These are phyloP conservation scores for Telenomus remus DNA, from an alignment of 1,140 invertebrate genomes.

Conservation along the genomic window DNA sequence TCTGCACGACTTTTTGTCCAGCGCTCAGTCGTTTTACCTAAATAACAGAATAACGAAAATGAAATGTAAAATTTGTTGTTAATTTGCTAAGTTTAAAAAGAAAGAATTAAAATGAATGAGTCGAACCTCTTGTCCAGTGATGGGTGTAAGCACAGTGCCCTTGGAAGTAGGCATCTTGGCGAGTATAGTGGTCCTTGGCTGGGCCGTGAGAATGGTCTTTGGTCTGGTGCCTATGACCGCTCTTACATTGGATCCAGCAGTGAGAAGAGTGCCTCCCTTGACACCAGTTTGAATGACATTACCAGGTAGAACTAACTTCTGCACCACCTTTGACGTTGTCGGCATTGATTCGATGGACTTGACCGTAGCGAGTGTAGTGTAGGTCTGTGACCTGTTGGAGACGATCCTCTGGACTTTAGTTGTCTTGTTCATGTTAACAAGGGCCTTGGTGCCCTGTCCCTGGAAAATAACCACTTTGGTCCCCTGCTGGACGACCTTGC, in stretches of 20 bases:
- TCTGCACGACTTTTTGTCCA: conserved; percentile 65
- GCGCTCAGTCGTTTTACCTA: conserved; percentile 70
- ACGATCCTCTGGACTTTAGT: conserved; percentile 74
- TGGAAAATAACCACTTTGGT: conserved; percentile 70
- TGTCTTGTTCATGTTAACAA: conserved; percentile 64
- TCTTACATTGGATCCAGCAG: conserved; percentile 59
- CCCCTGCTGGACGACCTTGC: conserved; percentile 67
- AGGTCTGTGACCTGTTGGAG: conserved; percentile 67
- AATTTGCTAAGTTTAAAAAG: no score
- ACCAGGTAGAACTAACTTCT: conserved; percentile 64
- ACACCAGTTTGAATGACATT: conserved; percentile 61
- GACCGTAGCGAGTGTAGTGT: conserved; percentile 64
- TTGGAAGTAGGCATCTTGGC: conserved; percentile 57
- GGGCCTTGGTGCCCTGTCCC: conserved; percentile 61
- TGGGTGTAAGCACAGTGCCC: conserved; percentile 74
- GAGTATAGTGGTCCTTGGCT: conserved; percentile 1
- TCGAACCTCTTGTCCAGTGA: conserved; percentile 67
- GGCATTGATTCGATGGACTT: conserved; percentile 60
- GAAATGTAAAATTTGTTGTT: no score
- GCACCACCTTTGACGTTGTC: conserved; percentile 74
- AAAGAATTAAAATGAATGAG: no score
- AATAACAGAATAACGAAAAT: background rate
- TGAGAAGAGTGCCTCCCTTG: conserved; percentile 65
- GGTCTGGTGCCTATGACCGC: conserved; percentile 40
- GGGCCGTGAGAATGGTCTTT: conserved; percentile 58